Conservation (phyloP, 2,113 vertebrate species). For the Albula glossodonta region DNA sequence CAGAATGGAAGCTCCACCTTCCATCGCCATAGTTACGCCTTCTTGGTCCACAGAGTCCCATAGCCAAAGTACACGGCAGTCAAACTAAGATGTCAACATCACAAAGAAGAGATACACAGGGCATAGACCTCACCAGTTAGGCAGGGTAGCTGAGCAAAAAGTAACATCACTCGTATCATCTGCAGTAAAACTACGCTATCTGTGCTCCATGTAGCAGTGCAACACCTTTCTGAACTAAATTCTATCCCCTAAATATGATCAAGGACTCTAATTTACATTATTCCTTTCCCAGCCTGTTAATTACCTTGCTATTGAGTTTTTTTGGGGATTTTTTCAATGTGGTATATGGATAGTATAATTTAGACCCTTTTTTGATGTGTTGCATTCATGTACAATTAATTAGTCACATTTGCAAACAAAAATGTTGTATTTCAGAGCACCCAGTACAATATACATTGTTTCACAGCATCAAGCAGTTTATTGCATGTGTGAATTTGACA, state of each 20-base stretch:
- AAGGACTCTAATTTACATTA: background rate
- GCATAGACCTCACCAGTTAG: slow-evolving; percentile 45
- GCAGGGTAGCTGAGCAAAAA: too few species aligned
- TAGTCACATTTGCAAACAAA: background rate
- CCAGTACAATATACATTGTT: background rate
- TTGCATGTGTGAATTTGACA: background rate
- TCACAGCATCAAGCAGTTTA: background rate
- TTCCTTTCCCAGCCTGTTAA: background rate
- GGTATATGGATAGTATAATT: background rate
- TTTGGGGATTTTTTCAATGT: too few species aligned
- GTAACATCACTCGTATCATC: too few species aligned
- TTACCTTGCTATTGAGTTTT: too few species aligned
- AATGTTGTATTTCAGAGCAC: background rate
- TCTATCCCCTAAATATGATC: background rate
- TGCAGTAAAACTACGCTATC: too few species aligned
- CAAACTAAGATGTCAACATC: slow-evolving; percentile 70
- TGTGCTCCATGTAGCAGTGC: background rate
- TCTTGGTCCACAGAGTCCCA: slow-evolving; percentile 74
- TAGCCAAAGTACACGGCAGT: slow-evolving; percentile 74
- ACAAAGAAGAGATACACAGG: slow-evolving; percentile 63
- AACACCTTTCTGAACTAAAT: background rate
- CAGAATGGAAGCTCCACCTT: slow-evolving; percentile 53
- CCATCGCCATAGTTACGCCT: slow-evolving; percentile 71
- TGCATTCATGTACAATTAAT: background rate
- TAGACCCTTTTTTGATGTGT: background rate